Percentiles rank a stretch among this genome's conserved stretches.
Evolutionary conservation across 2,113 vertebrate species (phyloP).

Genomic region (Onychostruthus taczanowskii): DNA sequence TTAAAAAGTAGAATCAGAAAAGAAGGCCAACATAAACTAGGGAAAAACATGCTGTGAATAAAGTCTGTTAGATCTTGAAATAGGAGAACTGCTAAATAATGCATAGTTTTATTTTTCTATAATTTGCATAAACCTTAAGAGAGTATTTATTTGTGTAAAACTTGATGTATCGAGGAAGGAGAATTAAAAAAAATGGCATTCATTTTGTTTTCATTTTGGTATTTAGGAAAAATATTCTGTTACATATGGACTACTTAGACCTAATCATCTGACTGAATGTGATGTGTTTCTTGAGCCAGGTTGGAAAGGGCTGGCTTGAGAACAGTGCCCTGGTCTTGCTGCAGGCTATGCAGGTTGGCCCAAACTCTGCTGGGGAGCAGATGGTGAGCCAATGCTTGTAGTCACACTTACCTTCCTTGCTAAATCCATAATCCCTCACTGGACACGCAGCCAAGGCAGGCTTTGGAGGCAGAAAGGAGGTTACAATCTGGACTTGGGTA

Average conservation of each 20-base stretch:
- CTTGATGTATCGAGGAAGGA: constrained; percentile 82
- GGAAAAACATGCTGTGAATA: constrained; percentile 89
- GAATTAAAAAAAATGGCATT: constrained; percentile 83
- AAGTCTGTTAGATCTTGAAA: constrained; percentile 90
- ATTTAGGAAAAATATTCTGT: constrained; percentile 95
- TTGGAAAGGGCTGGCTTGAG: constrained; percentile 93
- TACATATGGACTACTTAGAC: constrained; percentile 99
- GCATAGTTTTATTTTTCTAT: constrained; percentile 88
- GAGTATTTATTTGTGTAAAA: constrained; percentile 90
- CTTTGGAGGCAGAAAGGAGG: constrained; percentile 99
- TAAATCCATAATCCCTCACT: constrained; percentile 99
- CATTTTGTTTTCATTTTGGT: constrained; percentile 89
- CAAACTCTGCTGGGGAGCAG: constrained; percentile 99
- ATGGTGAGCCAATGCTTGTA: constrained; percentile 99
- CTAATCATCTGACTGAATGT: constrained; percentile 99
- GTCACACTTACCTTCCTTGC: constrained; percentile 99
- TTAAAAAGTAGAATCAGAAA: constrained; percentile 84
- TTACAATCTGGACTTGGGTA: constrained; percentile 98
- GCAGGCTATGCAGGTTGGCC: constrained; percentile 99
- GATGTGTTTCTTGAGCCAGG: constrained; percentile 93
- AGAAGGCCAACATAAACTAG: constrained; percentile 87
- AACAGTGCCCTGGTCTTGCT: constrained; percentile 98
- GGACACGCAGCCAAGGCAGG: constrained; percentile 99
- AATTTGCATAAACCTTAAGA: constrained; percentile 89
- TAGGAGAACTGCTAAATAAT: constrained; percentile 88